A percentile compares a stretch with the other conserved stretches of the same genome.
These are phyloP conservation scores for Daptonema setosum DNA, from an alignment of 2,888 invertebrate genomes.

Conservation along the genomic window DNA sequence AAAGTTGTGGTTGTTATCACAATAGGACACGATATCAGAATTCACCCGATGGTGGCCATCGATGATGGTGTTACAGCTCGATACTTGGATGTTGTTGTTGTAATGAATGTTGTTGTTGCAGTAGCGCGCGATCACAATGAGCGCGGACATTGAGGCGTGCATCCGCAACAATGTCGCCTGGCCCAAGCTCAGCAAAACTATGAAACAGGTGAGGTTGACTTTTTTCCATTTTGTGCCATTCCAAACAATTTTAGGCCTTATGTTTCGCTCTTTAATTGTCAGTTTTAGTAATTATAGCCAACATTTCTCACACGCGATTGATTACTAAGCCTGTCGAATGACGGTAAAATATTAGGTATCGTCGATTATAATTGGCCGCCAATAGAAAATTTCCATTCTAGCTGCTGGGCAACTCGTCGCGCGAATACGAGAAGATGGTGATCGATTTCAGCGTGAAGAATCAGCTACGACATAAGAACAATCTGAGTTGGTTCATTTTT, in stretches of 20 bases:
- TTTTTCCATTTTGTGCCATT: constrained; percentile 39
- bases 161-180: constrained; percentile 62
- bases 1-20: no score
- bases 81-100: no score
- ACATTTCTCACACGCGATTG: no score
- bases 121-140: constrained; percentile 35
- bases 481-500: constrained; percentile 48
- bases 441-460: constrained; percentile 73
- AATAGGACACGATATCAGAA: no score
- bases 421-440: constrained; percentile 71
- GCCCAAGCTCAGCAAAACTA: constrained; percentile 53
- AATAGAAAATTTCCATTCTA: constrained; percentile 29
- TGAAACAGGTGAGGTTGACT: constrained; percentile 44
- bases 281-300: no score
- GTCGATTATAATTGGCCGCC: not conserved
- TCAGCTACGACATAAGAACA: constrained; percentile 67
- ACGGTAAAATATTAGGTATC: no score
- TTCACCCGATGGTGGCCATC: no score
- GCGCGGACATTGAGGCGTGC: constrained; percentile 60
- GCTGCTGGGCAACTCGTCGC: constrained; percentile 60
- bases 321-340: no score
- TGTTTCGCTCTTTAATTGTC: no score
- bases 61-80: no score
- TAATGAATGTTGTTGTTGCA: no score
- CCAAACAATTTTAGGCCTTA: no score